Conservation (phyloP, 2,888 invertebrate genomes). For the Cybosia mesomella region DNA sequence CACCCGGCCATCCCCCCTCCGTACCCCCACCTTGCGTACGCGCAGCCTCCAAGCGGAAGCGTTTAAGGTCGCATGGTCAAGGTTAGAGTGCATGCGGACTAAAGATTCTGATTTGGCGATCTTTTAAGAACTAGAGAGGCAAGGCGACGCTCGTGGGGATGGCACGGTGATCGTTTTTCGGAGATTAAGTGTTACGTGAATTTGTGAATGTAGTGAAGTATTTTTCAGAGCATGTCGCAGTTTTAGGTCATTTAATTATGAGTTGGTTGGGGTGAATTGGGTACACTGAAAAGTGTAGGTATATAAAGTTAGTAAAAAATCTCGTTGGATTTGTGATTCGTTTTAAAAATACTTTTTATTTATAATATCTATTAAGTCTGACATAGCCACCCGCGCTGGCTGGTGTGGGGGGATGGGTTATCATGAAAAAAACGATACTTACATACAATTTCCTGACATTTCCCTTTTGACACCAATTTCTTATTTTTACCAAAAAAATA, state of each 20-base stretch:
- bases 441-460: too few relatives aligned
- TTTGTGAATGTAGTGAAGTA: constrained; percentile 22
- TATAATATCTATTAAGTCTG: too few relatives aligned
- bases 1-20: constrained; percentile 24
- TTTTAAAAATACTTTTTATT: too few relatives aligned
- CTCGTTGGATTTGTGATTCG: too few relatives aligned
- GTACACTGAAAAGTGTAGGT: neutral
- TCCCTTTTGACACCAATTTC: too few relatives aligned
- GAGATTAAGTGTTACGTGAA: constrained; percentile 4
- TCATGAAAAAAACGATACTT: too few relatives aligned
- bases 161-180: neutral
- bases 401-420: too few relatives aligned
- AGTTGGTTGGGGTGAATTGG: constrained; percentile 36
- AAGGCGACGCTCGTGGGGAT: neutral
- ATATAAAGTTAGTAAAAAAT: too few relatives aligned
- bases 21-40: constrained; percentile 44
- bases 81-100: constrained; percentile 63
- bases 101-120: constrained; percentile 26
- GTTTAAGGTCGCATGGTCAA: constrained; percentile 71
- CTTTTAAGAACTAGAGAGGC: neutral
- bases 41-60: constrained; percentile 63
- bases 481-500: too few relatives aligned
- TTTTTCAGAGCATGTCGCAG: constrained; percentile 44
- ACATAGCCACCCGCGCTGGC: too few relatives aligned
- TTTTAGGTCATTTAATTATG: constrained; percentile 33